phyloP scores from a whole-genome alignment of 2,797 vertebrate genomes.

The Coccyzus lansbergi region DNA sequence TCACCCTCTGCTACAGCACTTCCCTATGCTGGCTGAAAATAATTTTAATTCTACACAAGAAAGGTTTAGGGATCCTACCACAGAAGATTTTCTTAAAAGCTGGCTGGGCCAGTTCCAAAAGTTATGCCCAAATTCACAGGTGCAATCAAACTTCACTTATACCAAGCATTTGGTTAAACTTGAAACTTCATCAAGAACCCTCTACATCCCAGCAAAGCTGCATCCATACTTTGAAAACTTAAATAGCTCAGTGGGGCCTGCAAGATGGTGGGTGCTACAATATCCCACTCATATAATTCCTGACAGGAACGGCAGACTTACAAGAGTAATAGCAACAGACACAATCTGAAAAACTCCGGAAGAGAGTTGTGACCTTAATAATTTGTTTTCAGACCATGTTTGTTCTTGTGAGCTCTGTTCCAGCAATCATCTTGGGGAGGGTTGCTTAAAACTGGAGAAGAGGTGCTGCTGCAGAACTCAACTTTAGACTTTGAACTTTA shows the following conservation, averaged over 20 bases:
- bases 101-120: background rate
- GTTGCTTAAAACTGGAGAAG: background rate
- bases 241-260: too few species aligned
- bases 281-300: background rate
- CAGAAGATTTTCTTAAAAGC: background rate
- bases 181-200: background rate
- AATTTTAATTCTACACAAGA: background rate
- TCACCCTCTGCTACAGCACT: background rate
- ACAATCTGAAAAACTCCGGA: background rate
- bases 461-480: background rate
- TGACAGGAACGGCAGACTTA: background rate
- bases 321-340: background rate
- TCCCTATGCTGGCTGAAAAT: background rate
- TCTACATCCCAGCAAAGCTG: background rate
- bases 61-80: background rate
- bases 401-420: background rate
- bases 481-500: background rate
- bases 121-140: background rate
- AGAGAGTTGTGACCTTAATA: background rate
- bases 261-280: background rate
- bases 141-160: background rate
- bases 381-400: background rate
- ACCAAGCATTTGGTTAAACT: background rate
- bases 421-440: background rate
- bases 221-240: too few species aligned